Evolutionary conservation across 2,888 invertebrate species (phyloP).

Genomic region (Autographa pulchrina): DNA sequence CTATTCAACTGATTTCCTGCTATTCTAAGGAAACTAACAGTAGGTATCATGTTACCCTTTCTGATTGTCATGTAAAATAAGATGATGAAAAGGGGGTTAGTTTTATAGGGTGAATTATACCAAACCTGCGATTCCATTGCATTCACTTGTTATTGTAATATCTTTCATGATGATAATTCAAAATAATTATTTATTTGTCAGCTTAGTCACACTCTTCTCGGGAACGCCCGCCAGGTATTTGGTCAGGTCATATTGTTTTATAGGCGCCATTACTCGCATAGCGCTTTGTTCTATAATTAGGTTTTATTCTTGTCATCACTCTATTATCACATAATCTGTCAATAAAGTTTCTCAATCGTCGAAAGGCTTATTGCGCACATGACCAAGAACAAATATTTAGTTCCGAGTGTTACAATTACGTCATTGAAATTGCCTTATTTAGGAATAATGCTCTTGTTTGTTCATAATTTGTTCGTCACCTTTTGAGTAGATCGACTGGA

Average conservation of each 20-base stretch:
- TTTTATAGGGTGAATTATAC: no score
- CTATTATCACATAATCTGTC: conserved; percentile 29
- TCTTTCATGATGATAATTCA: background rate
- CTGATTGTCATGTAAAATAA: no score
- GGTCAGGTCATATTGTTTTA: conserved; percentile 20
- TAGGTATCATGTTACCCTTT: no score
- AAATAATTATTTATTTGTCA: background rate
- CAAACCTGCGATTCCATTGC: no score
- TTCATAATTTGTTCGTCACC: background rate
- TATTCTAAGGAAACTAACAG: no score
- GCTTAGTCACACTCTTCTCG: background rate
- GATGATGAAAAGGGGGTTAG: no score
- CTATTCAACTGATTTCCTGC: no score
- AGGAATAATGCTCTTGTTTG: background rate
- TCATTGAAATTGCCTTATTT: background rate
- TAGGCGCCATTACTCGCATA: conserved; percentile 25
- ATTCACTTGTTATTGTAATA: background rate
- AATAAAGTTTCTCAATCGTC: conserved; percentile 19
- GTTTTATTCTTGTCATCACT: background rate
- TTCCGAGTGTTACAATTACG: conserved; percentile 2
- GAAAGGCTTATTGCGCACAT: conserved; percentile 10
- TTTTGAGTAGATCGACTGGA: background rate
- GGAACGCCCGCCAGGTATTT: background rate
- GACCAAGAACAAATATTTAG: background rate
- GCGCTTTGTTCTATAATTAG: conserved; percentile 38